Evolutionary conservation across 2,113 vertebrate genomes (phyloP), one percentile per base, ranked within the genome.

Genomic region (Ictidomys tridecemlineatus): DNA sequence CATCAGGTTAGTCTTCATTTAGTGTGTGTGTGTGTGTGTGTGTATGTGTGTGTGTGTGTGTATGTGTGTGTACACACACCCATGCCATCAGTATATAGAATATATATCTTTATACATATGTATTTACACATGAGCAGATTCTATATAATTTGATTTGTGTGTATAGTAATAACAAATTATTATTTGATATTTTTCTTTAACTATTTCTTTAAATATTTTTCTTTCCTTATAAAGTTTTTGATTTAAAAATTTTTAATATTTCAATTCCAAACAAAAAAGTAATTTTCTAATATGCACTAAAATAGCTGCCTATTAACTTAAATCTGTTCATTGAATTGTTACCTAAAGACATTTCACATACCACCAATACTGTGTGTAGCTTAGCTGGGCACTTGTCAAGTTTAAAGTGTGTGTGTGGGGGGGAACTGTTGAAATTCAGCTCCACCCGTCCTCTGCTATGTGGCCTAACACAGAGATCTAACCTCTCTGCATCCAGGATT

Each of bases 151-250:
- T 58, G 10, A 6, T 73, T 20, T 73, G 8, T 63, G 0, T 82
- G 7, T 73, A 42, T n/a, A 34, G 8, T 77, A 67, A 73, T 3
- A 45, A 77, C 8, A 65, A 30, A 83, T 58, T 58, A 56, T 78
- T 74, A 14, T 30, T 86, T 70, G 89, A 89, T 37, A 61, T 76
- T 30, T 96, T 94, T 90, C 65, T 67, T 92, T n/a, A 73, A 84
- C 63, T 42, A 34, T 76, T 45, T 89, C 65, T 67, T 92, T n/a
- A 73, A 84, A 69, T 42, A 34, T 76, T 45, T 42, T 42, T 42
- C 42, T 42, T 48, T 58, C 24, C 34, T 78, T 53, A 28, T 26
- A 88, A 85, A 73, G 12, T 16, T 65, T 87, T 84, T 67, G 11
- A 65, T 78, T 95, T 67, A 65, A 88, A 93, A 42, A 45, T 67